Percentiles rank a stretch among this genome's conserved stretches.
Evolutionary conservation across 2,888 invertebrate genomes (phyloP).

Genomic region (Gymnosoma rotundatum): DNA sequence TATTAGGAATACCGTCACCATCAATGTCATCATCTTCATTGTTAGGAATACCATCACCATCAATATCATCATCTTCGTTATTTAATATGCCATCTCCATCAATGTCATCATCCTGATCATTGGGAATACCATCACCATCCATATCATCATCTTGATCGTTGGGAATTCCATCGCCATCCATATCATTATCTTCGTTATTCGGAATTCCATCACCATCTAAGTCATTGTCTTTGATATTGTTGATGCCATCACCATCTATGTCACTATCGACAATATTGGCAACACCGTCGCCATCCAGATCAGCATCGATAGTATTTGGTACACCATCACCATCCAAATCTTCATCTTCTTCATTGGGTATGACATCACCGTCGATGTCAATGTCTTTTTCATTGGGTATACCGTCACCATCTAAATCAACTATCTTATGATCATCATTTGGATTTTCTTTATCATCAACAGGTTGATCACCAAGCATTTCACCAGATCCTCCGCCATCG

Average conservation of each 20-base stretch:
- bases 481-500: constrained; percentile 74
- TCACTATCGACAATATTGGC: constrained; percentile 76
- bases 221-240: constrained; percentile 76
- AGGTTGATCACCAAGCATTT: constrained; percentile 69
- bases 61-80: constrained; percentile 82
- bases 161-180: constrained; percentile 78
- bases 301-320: constrained; percentile 79
- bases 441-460: constrained; percentile 76
- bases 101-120: constrained; percentile 75
- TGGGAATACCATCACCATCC: constrained; percentile 77
- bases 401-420: constrained; percentile 74
- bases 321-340: constrained; percentile 79
- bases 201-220: constrained; percentile 80
- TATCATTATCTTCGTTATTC: constrained; percentile 79
- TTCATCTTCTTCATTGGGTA: constrained; percentile 78
- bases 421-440: constrained; percentile 74
- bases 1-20: constrained; percentile 76
- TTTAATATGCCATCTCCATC: constrained; percentile 77
- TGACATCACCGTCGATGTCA: constrained; percentile 77
- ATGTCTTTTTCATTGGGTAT: constrained; percentile 76
- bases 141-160: constrained; percentile 78
- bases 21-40: constrained; percentile 74
- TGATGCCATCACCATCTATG: constrained; percentile 78
- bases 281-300: constrained; percentile 74
- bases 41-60: constrained; percentile 77